phyloP scores from a whole-genome alignment of 2,888 invertebrate species.

The Phalera bucephala region DNA sequence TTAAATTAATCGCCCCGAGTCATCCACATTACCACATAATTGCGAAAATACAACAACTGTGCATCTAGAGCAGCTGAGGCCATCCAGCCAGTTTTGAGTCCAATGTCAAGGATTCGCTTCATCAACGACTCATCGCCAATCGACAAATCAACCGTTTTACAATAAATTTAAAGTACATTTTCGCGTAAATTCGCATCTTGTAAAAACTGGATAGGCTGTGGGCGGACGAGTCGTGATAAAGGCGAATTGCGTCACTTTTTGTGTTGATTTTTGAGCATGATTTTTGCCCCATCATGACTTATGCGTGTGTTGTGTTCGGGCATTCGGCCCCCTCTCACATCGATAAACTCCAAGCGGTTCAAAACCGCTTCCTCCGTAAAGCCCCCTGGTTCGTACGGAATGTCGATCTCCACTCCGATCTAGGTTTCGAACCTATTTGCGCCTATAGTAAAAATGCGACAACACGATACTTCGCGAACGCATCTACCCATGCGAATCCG shows the following conservation, averaged over 20 bases:
- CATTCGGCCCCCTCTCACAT: too few species aligned
- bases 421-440: too few species aligned
- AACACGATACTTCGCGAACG: too few species aligned
- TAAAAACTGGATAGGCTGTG: conserved; percentile 28
- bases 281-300: too few species aligned
- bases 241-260: conserved; percentile 33
- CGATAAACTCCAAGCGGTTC: too few species aligned
- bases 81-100: conserved; percentile 28
- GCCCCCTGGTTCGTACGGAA: too few species aligned
- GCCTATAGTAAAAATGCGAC: too few species aligned
- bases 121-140: conserved; percentile 10
- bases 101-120: conserved; percentile 45
- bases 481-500: too few species aligned
- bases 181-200: conserved; percentile 13
- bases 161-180: conserved; percentile 18
- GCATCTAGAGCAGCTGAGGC: conserved; percentile 8
- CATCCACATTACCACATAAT: neutral
- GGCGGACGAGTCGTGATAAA: conserved; percentile 43
- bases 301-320: too few species aligned
- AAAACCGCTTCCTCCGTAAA: too few species aligned
- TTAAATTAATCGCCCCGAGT: neutral
- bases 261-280: conserved; percentile 22
- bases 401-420: too few species aligned
- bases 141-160: conserved; percentile 21
- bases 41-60: neutral